Base-by-base conservation (phyloP, 2,797 vertebrate genomes). In the Melanotaenia nigrans region DNA sequence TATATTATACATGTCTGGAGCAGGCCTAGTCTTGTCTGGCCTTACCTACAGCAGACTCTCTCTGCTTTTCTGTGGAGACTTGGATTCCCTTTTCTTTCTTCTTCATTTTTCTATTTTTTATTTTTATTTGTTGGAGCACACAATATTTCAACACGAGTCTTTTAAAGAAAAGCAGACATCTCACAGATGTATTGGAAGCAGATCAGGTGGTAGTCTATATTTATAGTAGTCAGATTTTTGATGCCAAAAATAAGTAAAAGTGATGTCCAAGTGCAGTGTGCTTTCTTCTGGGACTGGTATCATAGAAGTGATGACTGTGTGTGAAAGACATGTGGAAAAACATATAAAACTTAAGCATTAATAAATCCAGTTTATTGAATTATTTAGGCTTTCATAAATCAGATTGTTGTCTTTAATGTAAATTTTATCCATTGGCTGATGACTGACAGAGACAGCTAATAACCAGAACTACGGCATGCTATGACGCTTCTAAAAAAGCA, bases 21-120 rank as follows among this genome's bases (percentile, higher is more conserved):
- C 88, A 83, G 60, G 88, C 77, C 0, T 18, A 22, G 78, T 78
- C 90, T 79, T 83, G 89, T 78, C 70, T 2, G 51, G 40, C 69
- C 60, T 82, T 68, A 77, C 82, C 87, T 83, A 64, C 79, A 81
- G 85, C 77, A 78, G 58, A 76, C 53, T 25, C 45, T 25, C 58
- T 8, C 59, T 71, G 24, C 20, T 54, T 47, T 24, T 75, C n/a
- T 65, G 33, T 11, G 25, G 54, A 8, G 51, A 62, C 32, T 57
- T 4, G 58, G 61, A 66, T 72, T 79, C 76, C 68, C 75, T 73
- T 28, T 77, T 12, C 62, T 53, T 3, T 58, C 58, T 76, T 59
- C 68, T 69, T 53, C 79, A 8, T 61, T 36, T 36, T 35, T 10
- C 33, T 35, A 7, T 35, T 7, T 35, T 9, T 35, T 7, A 35